Conservation (phyloP, 2,797 vertebrate species). For the Tadarida brasiliensis region DNA sequence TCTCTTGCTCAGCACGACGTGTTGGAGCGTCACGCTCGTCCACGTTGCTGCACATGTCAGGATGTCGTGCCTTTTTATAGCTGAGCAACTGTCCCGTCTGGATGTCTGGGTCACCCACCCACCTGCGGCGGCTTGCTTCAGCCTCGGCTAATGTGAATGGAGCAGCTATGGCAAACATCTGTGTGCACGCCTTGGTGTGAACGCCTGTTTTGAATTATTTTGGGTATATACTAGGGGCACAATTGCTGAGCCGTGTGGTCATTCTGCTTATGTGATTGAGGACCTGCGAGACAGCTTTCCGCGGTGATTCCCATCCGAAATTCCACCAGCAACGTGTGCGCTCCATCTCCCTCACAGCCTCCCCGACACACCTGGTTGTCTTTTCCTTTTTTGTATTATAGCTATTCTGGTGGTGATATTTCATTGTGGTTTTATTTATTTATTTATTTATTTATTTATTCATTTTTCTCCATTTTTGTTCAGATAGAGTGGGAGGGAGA, state of each 20-base stretch:
- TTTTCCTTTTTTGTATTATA: background rate
- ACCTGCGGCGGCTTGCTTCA: background rate
- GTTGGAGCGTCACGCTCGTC: too few relatives aligned
- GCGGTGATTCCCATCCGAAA: background rate
- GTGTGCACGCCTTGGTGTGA: background rate
- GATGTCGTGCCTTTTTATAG: background rate
- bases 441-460: too few relatives aligned
- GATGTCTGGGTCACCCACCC: too few relatives aligned
- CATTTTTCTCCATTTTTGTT: too few relatives aligned
- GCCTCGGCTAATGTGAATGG: background rate
- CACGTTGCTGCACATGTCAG: background rate
- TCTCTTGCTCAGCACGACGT: too few relatives aligned
- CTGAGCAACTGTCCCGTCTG: accelerated
- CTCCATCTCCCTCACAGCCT: background rate
- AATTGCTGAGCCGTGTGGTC: too few relatives aligned
- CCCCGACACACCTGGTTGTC: too few relatives aligned
- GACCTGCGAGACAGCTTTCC: too few relatives aligned
- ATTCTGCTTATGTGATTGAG: background rate
- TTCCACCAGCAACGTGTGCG: background rate
- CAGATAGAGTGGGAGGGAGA: too few relatives aligned
- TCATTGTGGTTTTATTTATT: background rate
- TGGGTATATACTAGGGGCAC: background rate
- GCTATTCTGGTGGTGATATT: background rate
- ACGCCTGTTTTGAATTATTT: background rate
- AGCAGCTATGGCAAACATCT: background rate